Evolutionary conservation across 2,113 vertebrate genomes (phyloP), one percentile per base, ranked within the genome.

Genomic region (Tamias sibiricus): DNA sequence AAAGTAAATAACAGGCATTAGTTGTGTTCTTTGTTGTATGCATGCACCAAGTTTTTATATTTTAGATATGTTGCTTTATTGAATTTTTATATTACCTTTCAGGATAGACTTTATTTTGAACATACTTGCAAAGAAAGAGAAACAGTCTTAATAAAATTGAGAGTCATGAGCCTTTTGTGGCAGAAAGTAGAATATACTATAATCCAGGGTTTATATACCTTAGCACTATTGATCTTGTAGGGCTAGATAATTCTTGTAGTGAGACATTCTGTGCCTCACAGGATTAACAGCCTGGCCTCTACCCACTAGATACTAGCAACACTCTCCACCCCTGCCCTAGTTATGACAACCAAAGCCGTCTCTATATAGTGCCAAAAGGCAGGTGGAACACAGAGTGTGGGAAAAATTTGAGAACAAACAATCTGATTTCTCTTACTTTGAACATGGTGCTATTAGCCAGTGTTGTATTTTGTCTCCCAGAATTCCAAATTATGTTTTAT

Each of bases 371-470:
- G 3, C 1, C 30, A 62, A 75, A 77, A 13, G 26, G 77, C n/a
- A n/a, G 1, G 0, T 79, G 11, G 8, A 32, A 8, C 10, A 40
- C 4, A 17, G 2, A 12, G 37, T 0, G 2, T 2, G 24, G 30
- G 2, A 3, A 5, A 35, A 5, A n/a, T 6, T 49, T 83, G n/a
- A 87, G 42, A 92, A 86, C 19, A 4, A 49, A 0, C 13, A 4
- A 13, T 32, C 20, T 82, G 32, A 44, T 64, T 6, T 77, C 14
- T 6, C 26, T 72, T 49, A 44, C 14, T 76, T 68, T 28, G 66
- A 49, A 47, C 1, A 32, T 26, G 71, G 6, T 42, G 35, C 28
- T 80, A 12, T 89, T 86, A 77, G 42, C 2, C 0, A 54, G n/a
- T 26, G 2, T 11, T 75, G 1, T 47, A 37, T 47, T n/a, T 89